These are phyloP conservation scores for Uloborus plumipes DNA, from an alignment of 2,888 invertebrate genomes.

Conservation along the genomic window DNA sequence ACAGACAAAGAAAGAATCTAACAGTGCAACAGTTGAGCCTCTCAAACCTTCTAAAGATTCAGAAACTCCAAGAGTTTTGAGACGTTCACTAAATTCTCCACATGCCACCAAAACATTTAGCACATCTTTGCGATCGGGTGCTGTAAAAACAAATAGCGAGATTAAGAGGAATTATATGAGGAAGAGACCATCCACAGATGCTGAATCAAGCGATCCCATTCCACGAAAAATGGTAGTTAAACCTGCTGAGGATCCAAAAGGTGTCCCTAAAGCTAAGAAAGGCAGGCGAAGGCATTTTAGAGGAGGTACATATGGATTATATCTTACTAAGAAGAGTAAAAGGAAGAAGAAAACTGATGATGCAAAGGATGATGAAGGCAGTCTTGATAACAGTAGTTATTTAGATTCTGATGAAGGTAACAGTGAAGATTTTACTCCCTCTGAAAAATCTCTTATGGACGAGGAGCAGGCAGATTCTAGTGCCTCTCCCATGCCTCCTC, in stretches of 20 bases:
- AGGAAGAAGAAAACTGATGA: conserved; percentile 34
- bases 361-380: conserved; percentile 50
- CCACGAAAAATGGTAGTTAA: background rate
- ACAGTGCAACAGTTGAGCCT: too few species aligned
- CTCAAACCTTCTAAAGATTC: too few species aligned
- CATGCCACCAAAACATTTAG: conserved; percentile 7
- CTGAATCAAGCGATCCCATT: background rate
- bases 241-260: background rate
- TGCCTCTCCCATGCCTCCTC: conserved; percentile 11
- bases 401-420: conserved; percentile 61
- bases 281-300: conserved; percentile 40
- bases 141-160: background rate
- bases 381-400: conserved; percentile 61
- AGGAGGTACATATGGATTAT: conserved; percentile 59
- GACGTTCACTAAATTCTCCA: conserved; percentile 7
- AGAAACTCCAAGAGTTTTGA: background rate
- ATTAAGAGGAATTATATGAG: background rate
- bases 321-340: conserved; percentile 39
- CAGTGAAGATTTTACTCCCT: conserved; percentile 58
- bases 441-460: conserved; percentile 61
- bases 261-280: conserved; percentile 24
- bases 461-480: conserved; percentile 44
- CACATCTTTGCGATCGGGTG: conserved; percentile 14
- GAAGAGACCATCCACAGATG: background rate
- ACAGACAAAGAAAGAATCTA: too few species aligned